A percentile compares a stretch with the other conserved stretches of the same genome.
phyloP scores from a whole-genome alignment of 2,113 vertebrate species.

The Pachycephala philippinensis region DNA sequence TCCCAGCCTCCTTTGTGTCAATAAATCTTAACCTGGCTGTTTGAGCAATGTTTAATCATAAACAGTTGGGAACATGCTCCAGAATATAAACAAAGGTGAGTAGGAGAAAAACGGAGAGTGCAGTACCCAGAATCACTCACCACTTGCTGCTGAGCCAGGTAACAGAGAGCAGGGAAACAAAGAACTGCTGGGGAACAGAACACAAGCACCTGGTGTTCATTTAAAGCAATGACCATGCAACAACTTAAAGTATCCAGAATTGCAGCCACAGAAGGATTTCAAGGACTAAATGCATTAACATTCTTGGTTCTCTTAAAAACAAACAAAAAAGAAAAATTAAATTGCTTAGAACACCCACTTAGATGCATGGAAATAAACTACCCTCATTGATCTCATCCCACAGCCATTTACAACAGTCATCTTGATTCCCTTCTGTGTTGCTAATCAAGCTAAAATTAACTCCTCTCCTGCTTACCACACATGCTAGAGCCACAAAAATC shows the following conservation, averaged over 20 bases:
- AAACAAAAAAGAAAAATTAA: not conserved
- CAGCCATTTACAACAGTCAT: conserved; percentile 27
- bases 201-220: not conserved
- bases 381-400: conserved; percentile 37
- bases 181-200: not conserved
- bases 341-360: conserved; percentile 40
- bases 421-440: conserved; percentile 33
- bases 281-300: conserved; percentile 1
- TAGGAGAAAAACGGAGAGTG: not conserved
- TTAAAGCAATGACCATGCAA: not conserved
- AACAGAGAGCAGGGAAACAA: not conserved
- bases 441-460: conserved; percentile 57
- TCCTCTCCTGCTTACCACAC: not conserved
- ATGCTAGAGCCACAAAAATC: not conserved
- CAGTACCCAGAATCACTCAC: rapidly evolving
- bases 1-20: conserved; percentile 42
- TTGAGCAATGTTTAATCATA: conserved; percentile 65
- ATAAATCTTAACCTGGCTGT: conserved; percentile 29
- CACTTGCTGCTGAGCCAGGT: not conserved
- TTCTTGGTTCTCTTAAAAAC: conserved; percentile 24
- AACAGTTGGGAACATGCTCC: conserved; percentile 17
- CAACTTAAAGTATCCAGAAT: not conserved
- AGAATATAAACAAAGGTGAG: conserved; percentile 14
- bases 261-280: not conserved
- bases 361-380: conserved; percentile 41